phyloP scores from a whole-genome alignment of 2,797 vertebrate species.

The Helostoma temminkii region DNA sequence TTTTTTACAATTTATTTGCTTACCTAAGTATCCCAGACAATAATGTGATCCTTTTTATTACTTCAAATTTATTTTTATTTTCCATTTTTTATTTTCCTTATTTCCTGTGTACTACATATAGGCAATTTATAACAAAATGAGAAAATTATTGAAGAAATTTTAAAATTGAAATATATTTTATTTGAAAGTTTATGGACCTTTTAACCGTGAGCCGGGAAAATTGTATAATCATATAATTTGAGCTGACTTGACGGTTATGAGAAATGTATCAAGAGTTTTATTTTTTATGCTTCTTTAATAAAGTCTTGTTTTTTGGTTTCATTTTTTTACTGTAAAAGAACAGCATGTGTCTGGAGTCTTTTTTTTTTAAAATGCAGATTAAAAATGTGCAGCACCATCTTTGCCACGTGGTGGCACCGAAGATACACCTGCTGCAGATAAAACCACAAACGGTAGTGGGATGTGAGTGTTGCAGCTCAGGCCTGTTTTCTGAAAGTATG shows the following conservation, averaged over 20 bases:
- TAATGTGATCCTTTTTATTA: constrained; percentile 90
- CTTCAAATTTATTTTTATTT: constrained; percentile 87
- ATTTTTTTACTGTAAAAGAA: constrained; percentile 89
- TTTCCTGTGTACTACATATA: constrained; percentile 96
- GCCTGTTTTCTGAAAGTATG: background rate
- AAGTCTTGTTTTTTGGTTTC: constrained; percentile 89
- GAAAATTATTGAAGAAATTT: constrained; percentile 98
- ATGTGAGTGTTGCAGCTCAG: constrained; percentile 12
- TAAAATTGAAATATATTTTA: constrained; percentile 99
- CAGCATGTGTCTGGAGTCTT: constrained; percentile 59
- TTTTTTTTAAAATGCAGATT: constrained; percentile 13
- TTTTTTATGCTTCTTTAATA: constrained; percentile 96
- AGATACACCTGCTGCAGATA: constrained; percentile 2
- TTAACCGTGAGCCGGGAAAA: constrained; percentile 94
- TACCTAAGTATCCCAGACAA: constrained; percentile 89
- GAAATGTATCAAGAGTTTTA: constrained; percentile 99
- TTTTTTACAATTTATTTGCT: constrained; percentile 91
- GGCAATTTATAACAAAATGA: constrained; percentile 96
- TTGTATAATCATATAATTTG: constrained; percentile 94
- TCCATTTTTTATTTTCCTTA: constrained; percentile 87
- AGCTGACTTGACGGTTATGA: constrained; percentile 95
- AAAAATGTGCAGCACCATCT: background rate
- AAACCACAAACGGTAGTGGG: background rate
- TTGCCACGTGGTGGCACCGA: constrained; percentile 63
- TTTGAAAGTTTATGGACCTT: constrained; percentile 99